A percentile compares a stretch with the other conserved stretches of the same genome.
phyloP scores from a whole-genome alignment of 2,888 invertebrate species.

The Spisula solida region DNA sequence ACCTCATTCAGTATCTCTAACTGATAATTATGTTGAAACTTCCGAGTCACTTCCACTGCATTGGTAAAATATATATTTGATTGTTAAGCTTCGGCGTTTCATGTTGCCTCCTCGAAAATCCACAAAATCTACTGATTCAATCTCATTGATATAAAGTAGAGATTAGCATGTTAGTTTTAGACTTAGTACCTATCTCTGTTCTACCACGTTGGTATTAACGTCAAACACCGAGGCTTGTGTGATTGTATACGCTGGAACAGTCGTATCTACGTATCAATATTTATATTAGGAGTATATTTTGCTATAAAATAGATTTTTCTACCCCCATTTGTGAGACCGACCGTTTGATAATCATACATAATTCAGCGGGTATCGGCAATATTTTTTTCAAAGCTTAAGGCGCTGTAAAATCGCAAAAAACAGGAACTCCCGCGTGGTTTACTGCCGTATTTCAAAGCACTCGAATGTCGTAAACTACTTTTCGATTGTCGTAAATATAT shows the following conservation, averaged over 20 bases:
- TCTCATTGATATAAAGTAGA: background rate
- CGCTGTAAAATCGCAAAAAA: slow-evolving; percentile 22
- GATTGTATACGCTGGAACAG: background rate
- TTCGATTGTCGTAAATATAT: slow-evolving; percentile 36
- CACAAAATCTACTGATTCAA: background rate
- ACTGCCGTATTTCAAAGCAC: slow-evolving; percentile 39
- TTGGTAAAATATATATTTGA: slow-evolving; percentile 15
- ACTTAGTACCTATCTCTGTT: background rate
- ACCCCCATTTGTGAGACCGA: slow-evolving; percentile 16
- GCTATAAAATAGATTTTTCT: slow-evolving; percentile 25
- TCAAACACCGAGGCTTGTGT: background rate
- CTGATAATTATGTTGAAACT: background rate
- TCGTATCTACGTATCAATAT: background rate
- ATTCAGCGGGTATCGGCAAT: background rate
- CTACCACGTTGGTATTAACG: slow-evolving; percentile 10
- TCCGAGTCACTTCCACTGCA: background rate
- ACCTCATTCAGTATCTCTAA: background rate
- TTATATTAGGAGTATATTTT: slow-evolving; percentile 2
- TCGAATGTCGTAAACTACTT: slow-evolving; percentile 50
- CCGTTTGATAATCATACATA: slow-evolving; percentile 17
- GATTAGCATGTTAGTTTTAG: background rate
- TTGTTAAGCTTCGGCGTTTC: background rate
- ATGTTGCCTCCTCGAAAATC: background rate
- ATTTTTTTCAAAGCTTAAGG: background rate
- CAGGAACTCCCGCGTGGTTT: slow-evolving; percentile 35